Conservation (phyloP, 2,113 vertebrate genomes). For the Semicossyphus pulcher region DNA sequence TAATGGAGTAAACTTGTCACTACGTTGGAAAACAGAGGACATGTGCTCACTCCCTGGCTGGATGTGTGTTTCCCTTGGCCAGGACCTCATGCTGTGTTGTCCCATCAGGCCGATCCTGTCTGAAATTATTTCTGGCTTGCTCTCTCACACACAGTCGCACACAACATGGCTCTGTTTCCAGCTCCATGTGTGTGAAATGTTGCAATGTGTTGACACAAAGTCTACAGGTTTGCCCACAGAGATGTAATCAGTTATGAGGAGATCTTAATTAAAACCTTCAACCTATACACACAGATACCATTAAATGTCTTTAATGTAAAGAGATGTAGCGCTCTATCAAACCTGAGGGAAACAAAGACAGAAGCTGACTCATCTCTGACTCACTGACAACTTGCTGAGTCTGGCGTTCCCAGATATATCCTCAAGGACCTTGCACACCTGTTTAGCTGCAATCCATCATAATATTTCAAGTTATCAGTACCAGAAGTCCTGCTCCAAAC, state of each 20-base stretch:
- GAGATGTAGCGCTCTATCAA: not conserved
- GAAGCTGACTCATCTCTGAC: constrained; percentile 14
- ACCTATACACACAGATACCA: not conserved
- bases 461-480: not conserved
- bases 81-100: constrained; percentile 44
- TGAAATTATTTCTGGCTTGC: constrained; percentile 51
- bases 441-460: constrained; percentile 16
- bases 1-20: constrained; percentile 70
- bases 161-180: constrained; percentile 14
- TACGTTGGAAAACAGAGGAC: constrained; percentile 55
- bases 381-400: constrained; percentile 13
- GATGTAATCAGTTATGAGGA: not conserved
- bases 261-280: not conserved
- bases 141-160: constrained; percentile 12
- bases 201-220: constrained; percentile 3
- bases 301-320: not conserved
- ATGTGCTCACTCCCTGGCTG: constrained; percentile 69
- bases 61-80: constrained; percentile 66
- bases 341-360: not conserved
- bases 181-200: constrained; percentile 8
- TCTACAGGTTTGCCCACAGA: not conserved
- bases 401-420: not conserved
- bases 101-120: constrained; percentile 40
- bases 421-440: constrained; percentile 29
- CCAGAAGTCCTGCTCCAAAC: constrained; percentile 17